A percentile compares a stretch with the other conserved stretches of the same genome.
Conservation (phyloP, 2,113 vertebrate genomes). For the Ascaphus truei region DNA sequence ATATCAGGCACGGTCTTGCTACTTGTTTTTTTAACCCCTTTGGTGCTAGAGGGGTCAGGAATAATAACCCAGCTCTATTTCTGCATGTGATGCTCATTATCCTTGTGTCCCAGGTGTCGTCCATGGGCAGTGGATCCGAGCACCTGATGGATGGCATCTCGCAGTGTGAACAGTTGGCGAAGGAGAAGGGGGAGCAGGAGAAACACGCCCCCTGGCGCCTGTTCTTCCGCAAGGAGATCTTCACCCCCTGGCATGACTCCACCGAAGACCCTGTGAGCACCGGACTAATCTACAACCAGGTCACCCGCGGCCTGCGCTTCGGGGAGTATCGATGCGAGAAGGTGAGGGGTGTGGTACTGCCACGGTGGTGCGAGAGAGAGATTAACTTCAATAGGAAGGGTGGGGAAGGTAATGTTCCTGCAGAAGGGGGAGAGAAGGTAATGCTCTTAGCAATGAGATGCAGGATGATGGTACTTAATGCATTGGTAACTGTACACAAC, state of each 20-base stretch:
- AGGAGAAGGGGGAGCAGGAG: slow-evolving; percentile 72
- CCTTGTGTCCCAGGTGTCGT: slow-evolving; percentile 72
- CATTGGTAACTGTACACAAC: too few relatives aligned
- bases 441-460: too few relatives aligned
- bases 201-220: slow-evolving; percentile 86
- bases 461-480: too few relatives aligned
- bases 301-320: slow-evolving; percentile 77
- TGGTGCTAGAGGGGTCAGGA: too few relatives aligned
- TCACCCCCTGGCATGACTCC: slow-evolving; percentile 89
- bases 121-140: slow-evolving; percentile 79
- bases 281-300: slow-evolving; percentile 86
- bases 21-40: too few relatives aligned
- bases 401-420: too few relatives aligned
- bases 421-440: too few relatives aligned
- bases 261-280: slow-evolving; percentile 78
- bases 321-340: slow-evolving; percentile 85
- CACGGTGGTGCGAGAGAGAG: not conserved
- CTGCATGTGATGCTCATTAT: not conserved
- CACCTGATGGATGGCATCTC: slow-evolving; percentile 91
- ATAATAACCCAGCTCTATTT: not conserved
- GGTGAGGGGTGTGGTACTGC: slow-evolving; percentile 55
- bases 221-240: slow-evolving; percentile 91
- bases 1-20: too few relatives aligned
- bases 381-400: too few relatives aligned
- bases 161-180: slow-evolving; percentile 88